These are phyloP conservation scores for Drosophila athabasca DNA, from an alignment of 1,140 invertebrate species.

Conservation along the genomic window DNA sequence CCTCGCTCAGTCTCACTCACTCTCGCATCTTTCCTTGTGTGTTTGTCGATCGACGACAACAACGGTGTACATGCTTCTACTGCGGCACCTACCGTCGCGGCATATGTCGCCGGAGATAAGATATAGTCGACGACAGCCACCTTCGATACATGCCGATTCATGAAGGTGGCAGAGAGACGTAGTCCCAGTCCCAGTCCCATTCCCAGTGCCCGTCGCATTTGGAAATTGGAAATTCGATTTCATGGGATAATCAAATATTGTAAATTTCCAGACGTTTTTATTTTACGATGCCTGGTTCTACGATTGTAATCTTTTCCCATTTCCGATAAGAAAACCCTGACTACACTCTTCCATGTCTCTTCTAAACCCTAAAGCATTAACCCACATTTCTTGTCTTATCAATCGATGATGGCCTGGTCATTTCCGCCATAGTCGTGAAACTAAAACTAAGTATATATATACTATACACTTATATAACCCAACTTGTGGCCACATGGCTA, in stretches of 20 bases:
- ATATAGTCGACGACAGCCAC: conserved; percentile 49
- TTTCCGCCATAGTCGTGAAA: conserved; percentile 54
- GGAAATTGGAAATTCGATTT: conserved; percentile 26
- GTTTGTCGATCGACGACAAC: conserved; percentile 41
- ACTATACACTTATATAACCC: conserved; percentile 40
- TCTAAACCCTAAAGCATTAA: conserved; percentile 34
- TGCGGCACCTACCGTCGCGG: conserved; percentile 60
- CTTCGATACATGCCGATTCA: conserved; percentile 67
- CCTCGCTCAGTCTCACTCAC: conserved; percentile 9
- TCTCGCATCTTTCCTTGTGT: conserved; percentile 24
- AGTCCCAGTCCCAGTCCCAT: too few relatives aligned
- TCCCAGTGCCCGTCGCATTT: conserved; percentile 38
- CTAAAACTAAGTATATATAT: conserved; percentile 16
- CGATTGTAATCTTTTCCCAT: conserved; percentile 16
- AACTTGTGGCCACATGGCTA: conserved; percentile 47
- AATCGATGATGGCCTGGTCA: conserved; percentile 28
- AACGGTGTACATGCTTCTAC: conserved; percentile 62
- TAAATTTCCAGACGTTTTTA: conserved; percentile 32
- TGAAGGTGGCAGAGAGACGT: conserved; percentile 31
- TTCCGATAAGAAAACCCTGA: not conserved
- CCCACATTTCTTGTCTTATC: conserved; percentile 69
- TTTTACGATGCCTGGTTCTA: not conserved
- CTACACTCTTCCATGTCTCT: not conserved
- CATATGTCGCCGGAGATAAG: conserved; percentile 57
- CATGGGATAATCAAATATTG: conserved; percentile 79